Evolutionary conservation across 2,113 vertebrate species (phyloP), one percentile per base, ranked within the genome.

Genomic region (Oryzias melastigma): DNA sequence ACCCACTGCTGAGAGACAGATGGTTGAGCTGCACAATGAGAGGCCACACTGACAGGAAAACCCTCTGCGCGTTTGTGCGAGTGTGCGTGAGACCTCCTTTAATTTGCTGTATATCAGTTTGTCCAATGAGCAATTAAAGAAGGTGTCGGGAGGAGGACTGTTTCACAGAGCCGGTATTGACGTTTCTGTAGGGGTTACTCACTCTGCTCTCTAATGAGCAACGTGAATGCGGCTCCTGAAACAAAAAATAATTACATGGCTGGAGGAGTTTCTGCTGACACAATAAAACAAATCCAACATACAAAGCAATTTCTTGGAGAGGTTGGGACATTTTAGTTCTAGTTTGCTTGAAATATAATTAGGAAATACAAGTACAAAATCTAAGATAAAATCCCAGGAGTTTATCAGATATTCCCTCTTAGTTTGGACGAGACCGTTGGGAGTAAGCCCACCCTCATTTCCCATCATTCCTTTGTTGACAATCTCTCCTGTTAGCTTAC

Each of bases 1-100:
- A 84, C 86, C 88, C 16, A 85, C 88, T 69, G 86, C 88, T 87
- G 85, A 72, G 86, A 86, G 83, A 88, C 86, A 88, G 86, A 89
- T 89, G 88, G 86, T 77, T 76, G 68, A 75, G 69, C 73, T 60
- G 62, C 70, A 85, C 86, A 90, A 87, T 82, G 13, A 86, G 83
- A 83, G 82, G 77, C 82, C 81, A 76, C 56, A 67, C 71, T 75
- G 62, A 35, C 72, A 43, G 69, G 70, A 81, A 78, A 67, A 52
- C 64, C 62, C 59, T 77, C 50, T 68, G 54, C 44, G 53, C 44
- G 52, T 43, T 62, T 62, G 54, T 35, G 52, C 43, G 35, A 16
- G 52, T 14, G 27, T 46, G 43, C 42, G 68, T 46, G 68, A 69
- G 68, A 44, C 58, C 71, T 56, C 57, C 77, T 71, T 80, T 81